phyloP scores from a whole-genome alignment of 1,140 invertebrate genomes.

The Nilaparvata lugens region DNA sequence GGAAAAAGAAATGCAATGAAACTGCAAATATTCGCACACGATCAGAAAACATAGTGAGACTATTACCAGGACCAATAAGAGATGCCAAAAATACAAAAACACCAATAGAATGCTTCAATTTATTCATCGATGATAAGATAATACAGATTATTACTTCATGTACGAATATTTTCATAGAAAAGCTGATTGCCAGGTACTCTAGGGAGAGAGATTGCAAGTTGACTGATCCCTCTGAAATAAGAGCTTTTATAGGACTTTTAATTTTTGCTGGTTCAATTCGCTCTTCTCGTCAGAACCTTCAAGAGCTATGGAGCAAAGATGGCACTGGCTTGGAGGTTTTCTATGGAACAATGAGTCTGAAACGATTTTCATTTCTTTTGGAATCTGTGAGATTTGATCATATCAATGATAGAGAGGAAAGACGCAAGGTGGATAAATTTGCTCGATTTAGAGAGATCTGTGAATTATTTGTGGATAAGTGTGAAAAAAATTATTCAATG shows the following conservation, averaged over 20 bases:
- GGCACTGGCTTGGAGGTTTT: neutral
- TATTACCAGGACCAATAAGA: slow-evolving; percentile 10
- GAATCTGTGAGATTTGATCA: neutral
- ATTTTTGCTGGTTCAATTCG: slow-evolving; percentile 24
- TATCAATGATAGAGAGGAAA: neutral
- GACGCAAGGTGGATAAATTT: neutral
- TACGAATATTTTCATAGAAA: slow-evolving; percentile 4
- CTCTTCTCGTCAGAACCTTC: too few relatives aligned
- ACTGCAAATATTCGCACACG: too few relatives aligned
- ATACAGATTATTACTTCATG: slow-evolving; percentile 1
- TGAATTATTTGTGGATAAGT: too few relatives aligned
- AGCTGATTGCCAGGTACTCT: neutral
- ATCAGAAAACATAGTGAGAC: too few relatives aligned
- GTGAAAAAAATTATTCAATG: too few relatives aligned
- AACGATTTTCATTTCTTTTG: neutral
- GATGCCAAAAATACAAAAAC: slow-evolving; percentile 8
- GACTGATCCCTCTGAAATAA: slow-evolving; percentile 14
- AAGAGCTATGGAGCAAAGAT: neutral
- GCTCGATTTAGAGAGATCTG: neutral
- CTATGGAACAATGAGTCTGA: neutral
- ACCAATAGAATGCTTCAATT: slow-evolving; percentile 5
- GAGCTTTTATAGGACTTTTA: slow-evolving; percentile 18
- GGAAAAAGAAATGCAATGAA: too few relatives aligned
- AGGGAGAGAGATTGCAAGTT: slow-evolving; percentile 1
- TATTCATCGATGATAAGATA: slow-evolving; percentile 8